phyloP scores from a whole-genome alignment of 2,113 vertebrate species.

The Bettongia penicillata region DNA sequence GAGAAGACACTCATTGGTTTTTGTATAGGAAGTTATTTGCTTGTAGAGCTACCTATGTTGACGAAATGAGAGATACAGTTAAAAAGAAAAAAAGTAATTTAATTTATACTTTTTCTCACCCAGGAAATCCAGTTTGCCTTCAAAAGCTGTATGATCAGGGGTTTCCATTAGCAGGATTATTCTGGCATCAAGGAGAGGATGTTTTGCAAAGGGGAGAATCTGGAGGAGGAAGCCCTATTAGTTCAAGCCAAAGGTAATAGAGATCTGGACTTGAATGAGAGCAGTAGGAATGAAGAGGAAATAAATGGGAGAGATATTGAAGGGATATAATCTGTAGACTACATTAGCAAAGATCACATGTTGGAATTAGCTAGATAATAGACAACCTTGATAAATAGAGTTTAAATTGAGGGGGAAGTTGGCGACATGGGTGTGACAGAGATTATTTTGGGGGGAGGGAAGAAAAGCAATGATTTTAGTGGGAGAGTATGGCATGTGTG shows the following conservation, averaged over 20 bases:
- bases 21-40: not conserved
- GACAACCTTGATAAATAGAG: not conserved
- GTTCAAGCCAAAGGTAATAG: not conserved
- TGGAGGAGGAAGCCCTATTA: not conserved
- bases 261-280: not conserved
- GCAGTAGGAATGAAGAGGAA: not conserved
- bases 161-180: not conserved
- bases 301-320: not conserved
- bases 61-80: not conserved
- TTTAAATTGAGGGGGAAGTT: not conserved
- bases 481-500: not conserved
- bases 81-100: not conserved
- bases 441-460: not conserved
- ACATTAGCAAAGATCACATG: not conserved
- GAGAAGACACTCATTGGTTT: not conserved
- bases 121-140: not conserved
- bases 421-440: not conserved
- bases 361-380: not conserved
- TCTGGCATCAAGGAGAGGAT: not conserved
- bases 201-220: not conserved
- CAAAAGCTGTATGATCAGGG: not conserved
- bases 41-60: not conserved
- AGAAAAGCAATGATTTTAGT: rapidly evolving
- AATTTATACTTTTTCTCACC: not conserved
- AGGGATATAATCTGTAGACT: not conserved